Evolutionary conservation across 2,113 vertebrate species (phyloP).

Genomic region (Zosterops pallidus): DNA sequence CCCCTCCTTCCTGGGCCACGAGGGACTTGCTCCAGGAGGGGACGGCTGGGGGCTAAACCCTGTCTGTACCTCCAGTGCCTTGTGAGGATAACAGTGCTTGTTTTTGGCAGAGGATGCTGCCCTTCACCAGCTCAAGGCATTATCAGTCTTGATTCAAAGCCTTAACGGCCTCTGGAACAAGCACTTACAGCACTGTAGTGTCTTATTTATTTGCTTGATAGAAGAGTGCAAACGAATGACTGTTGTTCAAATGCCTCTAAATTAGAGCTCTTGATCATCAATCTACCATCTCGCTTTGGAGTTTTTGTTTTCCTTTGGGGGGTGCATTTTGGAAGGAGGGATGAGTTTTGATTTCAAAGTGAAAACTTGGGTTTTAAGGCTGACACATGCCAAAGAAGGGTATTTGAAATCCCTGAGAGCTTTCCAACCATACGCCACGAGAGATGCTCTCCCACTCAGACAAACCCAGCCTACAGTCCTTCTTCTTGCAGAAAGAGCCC

Average conservation of each 20-base stretch:
- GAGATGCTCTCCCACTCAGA: background rate
- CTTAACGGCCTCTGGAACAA: background rate
- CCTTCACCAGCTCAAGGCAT: background rate
- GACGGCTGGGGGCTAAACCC: background rate
- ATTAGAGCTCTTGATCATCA: background rate
- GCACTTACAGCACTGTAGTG: background rate
- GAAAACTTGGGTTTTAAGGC: background rate
- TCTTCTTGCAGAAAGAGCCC: constrained; percentile 1
- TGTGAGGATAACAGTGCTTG: background rate
- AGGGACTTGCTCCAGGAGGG: background rate
- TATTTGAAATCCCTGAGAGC: background rate
- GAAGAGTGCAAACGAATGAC: background rate
- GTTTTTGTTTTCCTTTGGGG: background rate
- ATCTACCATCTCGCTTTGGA: background rate
- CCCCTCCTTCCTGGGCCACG: background rate
- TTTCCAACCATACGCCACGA: background rate
- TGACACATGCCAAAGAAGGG: background rate
- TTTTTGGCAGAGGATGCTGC: background rate
- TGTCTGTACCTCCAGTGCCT: background rate
- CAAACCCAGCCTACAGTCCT: background rate
- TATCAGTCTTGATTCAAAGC: background rate
- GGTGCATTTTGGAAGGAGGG: background rate
- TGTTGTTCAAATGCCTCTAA: background rate
- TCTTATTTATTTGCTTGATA: background rate
- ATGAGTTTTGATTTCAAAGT: background rate